Evolutionary conservation across 2,797 vertebrate genomes (phyloP).

Genomic region (Platalea minor): DNA sequence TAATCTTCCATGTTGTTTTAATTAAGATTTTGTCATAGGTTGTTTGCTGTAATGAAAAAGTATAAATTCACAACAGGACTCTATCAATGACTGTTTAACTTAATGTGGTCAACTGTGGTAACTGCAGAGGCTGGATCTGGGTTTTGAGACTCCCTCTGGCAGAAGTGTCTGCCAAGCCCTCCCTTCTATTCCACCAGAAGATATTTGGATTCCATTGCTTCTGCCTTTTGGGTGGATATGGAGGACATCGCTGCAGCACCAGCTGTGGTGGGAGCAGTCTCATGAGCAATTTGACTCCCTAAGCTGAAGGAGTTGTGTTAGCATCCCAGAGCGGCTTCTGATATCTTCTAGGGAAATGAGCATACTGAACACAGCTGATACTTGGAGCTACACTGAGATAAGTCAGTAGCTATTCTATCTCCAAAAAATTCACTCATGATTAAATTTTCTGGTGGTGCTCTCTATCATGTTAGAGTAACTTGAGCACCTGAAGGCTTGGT

Average conservation of each 20-base stretch:
- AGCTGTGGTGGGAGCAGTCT: not conserved
- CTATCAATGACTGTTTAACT: not conserved
- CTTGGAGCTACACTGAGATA: not conserved
- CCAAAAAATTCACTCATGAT: not conserved
- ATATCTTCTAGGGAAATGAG: not conserved
- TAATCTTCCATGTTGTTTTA: slow-evolving; percentile 4
- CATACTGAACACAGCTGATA: not conserved
- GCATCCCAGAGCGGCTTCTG: not conserved
- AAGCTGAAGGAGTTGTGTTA: not conserved
- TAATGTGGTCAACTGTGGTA: not conserved
- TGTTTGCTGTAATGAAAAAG: not conserved
- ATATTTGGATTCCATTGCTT: not conserved
- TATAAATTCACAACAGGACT: not conserved
- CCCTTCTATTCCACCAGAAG: not conserved
- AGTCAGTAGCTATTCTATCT: not conserved
- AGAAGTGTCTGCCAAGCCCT: not conserved
- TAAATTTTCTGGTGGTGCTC: not conserved
- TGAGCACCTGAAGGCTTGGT: not conserved
- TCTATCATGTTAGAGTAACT: not conserved
- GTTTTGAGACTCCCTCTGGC: not conserved
- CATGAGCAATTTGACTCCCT: not conserved
- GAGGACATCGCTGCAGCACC: not conserved
- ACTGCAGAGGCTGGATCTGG: not conserved
- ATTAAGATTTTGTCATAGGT: not conserved
- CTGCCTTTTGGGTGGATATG: not conserved